These are phyloP conservation scores for Cosmia trapezina DNA, from an alignment of 2,888 invertebrate genomes.

Conservation along the genomic window DNA sequence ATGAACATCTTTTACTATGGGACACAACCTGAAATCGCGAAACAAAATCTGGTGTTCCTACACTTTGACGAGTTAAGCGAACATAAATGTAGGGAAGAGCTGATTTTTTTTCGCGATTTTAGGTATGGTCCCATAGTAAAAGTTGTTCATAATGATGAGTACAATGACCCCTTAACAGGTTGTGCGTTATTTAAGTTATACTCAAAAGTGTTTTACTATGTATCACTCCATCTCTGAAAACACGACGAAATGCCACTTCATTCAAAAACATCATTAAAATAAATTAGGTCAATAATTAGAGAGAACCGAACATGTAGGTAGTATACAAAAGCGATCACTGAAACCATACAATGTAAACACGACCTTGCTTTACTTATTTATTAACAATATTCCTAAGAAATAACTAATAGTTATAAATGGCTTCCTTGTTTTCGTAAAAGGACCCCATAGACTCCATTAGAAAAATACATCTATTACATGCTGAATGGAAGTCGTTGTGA, in stretches of 20 bases:
- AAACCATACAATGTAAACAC: conserved; percentile 45
- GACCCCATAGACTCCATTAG: conserved; percentile 28
- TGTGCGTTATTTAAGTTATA: no score
- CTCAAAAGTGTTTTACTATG: neutral
- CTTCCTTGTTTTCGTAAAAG: conserved; percentile 62
- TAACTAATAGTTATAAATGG: conserved; percentile 43
- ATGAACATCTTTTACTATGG: no score
- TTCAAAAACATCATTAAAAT: conserved; percentile 1
- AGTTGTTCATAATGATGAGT: no score
- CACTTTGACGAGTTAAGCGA: no score
- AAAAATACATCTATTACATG: conserved; percentile 36
- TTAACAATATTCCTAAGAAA: conserved; percentile 41
- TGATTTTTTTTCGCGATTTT: no score
- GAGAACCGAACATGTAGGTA: conserved; percentile 11
- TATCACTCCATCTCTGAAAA: neutral
- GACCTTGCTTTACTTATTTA: conserved; percentile 53
- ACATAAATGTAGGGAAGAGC: no score
- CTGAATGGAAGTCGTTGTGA: conserved; percentile 52
- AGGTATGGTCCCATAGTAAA: no score
- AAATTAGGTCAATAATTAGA: conserved; percentile 12
- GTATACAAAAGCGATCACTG: conserved; percentile 33
- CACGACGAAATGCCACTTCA: neutral
- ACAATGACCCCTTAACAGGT: no score
- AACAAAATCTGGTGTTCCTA: no score
- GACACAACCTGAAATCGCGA: no score